Conservation (phyloP, 2,888 invertebrate genomes). For the Netelia melanura region DNA sequence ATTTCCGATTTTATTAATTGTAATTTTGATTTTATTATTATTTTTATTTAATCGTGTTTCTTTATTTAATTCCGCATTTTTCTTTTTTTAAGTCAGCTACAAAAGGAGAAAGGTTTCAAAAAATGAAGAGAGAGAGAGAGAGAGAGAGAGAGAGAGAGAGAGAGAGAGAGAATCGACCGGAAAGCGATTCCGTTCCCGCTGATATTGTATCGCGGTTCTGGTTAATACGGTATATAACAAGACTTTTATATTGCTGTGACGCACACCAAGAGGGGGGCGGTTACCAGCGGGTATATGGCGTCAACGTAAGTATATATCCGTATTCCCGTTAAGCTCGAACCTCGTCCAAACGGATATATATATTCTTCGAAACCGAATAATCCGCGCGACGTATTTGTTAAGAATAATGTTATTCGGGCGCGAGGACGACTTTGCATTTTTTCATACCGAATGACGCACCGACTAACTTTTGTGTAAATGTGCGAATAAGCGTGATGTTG, state of each 20-base stretch:
- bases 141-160: not conserved
- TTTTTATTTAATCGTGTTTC: too few relatives aligned
- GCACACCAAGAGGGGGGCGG: constrained; percentile 54
- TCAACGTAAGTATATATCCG: not conserved
- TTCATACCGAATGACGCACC: too few relatives aligned
- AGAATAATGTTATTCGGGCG: not conserved
- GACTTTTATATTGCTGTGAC: constrained; percentile 37
- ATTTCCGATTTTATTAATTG: too few relatives aligned
- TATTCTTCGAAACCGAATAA: constrained; percentile 24
- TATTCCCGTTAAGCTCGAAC: not conserved
- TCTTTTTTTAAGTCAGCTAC: not conserved
- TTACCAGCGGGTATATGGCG: constrained; percentile 5
- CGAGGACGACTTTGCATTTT: too few relatives aligned
- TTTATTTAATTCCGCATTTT: too few relatives aligned
- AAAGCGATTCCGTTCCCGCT: constrained; percentile 54
- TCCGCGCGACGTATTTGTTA: not conserved
- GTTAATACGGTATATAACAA: constrained; percentile 36
- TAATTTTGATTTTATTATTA: too few relatives aligned
- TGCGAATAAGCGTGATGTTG: too few relatives aligned
- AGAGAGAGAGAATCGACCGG: constrained; percentile 49
- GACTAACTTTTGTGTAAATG: too few relatives aligned
- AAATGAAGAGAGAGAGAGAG: not conserved
- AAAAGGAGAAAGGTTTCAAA: not conserved
- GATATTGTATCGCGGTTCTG: constrained; percentile 63
- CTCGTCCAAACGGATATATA: not conserved